Evolutionary conservation across 2,888 invertebrate genomes (phyloP).

Genomic region (Apoderus coryli): DNA sequence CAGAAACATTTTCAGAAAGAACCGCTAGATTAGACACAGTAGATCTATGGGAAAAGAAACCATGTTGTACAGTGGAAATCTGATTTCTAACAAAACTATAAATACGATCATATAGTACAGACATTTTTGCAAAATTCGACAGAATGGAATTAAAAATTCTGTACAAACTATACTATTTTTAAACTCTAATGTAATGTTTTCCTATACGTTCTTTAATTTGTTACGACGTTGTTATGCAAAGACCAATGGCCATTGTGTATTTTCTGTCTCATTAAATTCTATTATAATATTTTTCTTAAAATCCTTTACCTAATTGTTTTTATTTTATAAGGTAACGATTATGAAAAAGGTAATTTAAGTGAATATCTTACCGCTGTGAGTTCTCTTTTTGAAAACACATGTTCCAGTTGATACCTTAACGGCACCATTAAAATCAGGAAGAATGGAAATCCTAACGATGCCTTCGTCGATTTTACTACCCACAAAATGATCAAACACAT

Average conservation of each 20-base stretch:
- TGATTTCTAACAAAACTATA: too few species aligned
- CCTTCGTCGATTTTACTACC: slow-evolving; percentile 77
- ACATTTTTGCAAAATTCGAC: too few species aligned
- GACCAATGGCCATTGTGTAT: neutral
- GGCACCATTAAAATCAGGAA: slow-evolving; percentile 87
- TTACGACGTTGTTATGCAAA: neutral
- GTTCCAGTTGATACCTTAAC: slow-evolving; percentile 55
- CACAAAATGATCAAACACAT: slow-evolving; percentile 65
- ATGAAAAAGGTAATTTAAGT: neutral
- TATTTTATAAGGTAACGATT: neutral
- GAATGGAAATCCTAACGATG: slow-evolving; percentile 87
- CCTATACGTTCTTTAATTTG: neutral
- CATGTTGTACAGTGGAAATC: too few species aligned
- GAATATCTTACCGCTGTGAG: slow-evolving; percentile 58
- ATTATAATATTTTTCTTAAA: too few species aligned
- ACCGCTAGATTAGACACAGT: too few species aligned
- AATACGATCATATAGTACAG: too few species aligned
- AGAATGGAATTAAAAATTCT: too few species aligned
- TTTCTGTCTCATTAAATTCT: neutral
- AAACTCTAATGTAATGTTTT: too few species aligned
- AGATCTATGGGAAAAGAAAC: too few species aligned
- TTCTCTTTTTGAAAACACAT: slow-evolving; percentile 66
- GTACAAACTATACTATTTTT: too few species aligned
- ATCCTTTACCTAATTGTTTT: too few species aligned
- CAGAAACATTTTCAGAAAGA: too few species aligned